These are phyloP conservation scores for Scolanthus callimorphus DNA, from an alignment of 92 coral and sea anemone genomes.

Conservation along the genomic window DNA sequence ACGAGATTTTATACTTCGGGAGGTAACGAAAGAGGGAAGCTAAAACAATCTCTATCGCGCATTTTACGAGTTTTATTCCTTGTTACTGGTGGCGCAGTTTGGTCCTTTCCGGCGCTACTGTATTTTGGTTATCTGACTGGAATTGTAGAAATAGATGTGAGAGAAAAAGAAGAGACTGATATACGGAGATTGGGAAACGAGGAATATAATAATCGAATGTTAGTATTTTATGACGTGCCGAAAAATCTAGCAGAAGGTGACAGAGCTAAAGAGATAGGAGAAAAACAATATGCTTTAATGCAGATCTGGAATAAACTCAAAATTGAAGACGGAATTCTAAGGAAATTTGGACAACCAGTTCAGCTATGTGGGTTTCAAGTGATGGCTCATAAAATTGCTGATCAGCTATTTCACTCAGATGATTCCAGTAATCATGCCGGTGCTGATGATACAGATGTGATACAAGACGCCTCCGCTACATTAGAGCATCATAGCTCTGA, in stretches of 20 bases:
- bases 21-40: not conserved
- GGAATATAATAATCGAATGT: slow-evolving; percentile 28
- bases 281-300: slow-evolving; percentile 54
- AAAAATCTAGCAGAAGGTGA: slow-evolving; percentile 21
- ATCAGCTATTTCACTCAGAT: not conserved
- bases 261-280: slow-evolving; percentile 36
- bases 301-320: slow-evolving; percentile 63
- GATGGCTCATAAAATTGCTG: slow-evolving; percentile 5
- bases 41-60: slow-evolving; percentile 52
- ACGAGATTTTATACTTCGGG: slow-evolving; percentile 1
- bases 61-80: slow-evolving; percentile 44
- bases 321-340: slow-evolving; percentile 60
- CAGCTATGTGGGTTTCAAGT: slow-evolving; percentile 63
- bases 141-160: slow-evolving; percentile 52
- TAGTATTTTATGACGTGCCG: slow-evolving; percentile 41
- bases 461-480: not conserved
- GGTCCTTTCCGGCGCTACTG: slow-evolving; percentile 47
- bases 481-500: not conserved
- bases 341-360: slow-evolving; percentile 79
- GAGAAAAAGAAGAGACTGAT: slow-evolving; percentile 33
- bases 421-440: too few species aligned
- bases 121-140: slow-evolving; percentile 52
- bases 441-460: not conserved
- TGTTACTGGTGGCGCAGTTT: slow-evolving; percentile 63
- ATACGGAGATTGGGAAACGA: slow-evolving; percentile 9